Base-by-base conservation (phyloP, 2,888 invertebrate species). In the Spialia ferax region DNA sequence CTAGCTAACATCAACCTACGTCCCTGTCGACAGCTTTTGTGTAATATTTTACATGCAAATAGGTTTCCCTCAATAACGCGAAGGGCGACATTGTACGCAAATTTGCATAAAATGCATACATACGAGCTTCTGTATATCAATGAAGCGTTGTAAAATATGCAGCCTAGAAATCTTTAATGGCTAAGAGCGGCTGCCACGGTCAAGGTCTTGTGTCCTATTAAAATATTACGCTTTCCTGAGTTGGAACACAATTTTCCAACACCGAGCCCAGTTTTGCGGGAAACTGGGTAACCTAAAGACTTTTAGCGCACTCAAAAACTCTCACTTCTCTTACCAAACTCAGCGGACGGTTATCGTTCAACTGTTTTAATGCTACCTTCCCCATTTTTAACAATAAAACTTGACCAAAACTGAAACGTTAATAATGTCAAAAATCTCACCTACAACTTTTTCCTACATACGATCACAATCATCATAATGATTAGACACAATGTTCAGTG, bases 41-140 rank as follows among this genome's bases (percentile, higher is more conserved):
- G 23, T 42, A 23, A 23, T 59, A 42, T 42, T 59, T 59, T 42
- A 42, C 57, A 59, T 59, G 15, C 57, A 59, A 59, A 59, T 42
- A 45, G 42, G 59, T 38, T 38, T 15, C 42, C 42, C 56, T 20
- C 42, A 59, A 59, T 59, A 59, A 42, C 38, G 57, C n/a, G 59
- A 23, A 59, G 59, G 59, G 59, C 42, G 42, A 56, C 22, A 35
- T 35, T 22, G 59, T 42, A 38, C 35, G 15, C 5, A 59, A 59
- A 59, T 59, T 59, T 59, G 57, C 57, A 59, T 59, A 10, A 42
- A 42, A 59, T 59, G 18, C 57, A 45, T 42, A 57, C 57, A 45
- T 55, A 15, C 45, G 45, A 45, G 18, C 8, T 45, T 45, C n/a
- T 42, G 15, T 18, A 18, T 18, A 45, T 18, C 7, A 45, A 18